A percentile compares a stretch with the other conserved stretches of the same genome.
Evolutionary conservation across 1,140 invertebrate genomes (phyloP).

Genomic region (Bombus polaris): DNA sequence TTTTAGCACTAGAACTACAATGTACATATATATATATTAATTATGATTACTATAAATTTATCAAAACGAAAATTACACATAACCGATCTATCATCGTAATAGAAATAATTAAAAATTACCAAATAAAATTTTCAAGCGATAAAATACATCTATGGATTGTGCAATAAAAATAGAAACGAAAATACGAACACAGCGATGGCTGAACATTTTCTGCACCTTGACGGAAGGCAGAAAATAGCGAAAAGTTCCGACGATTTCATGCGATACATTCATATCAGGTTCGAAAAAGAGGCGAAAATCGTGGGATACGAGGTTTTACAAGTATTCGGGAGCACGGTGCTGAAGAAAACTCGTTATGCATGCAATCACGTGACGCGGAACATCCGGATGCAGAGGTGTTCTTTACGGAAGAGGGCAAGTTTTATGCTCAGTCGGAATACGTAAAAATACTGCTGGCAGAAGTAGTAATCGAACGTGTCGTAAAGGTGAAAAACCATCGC

Average conservation of each 20-base stretch:
- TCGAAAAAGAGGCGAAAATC: background rate
- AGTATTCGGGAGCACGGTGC: background rate
- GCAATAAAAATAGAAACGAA: no score
- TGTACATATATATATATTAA: no score
- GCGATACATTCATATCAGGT: background rate
- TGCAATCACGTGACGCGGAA: constrained; percentile 3
- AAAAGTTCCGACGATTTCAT: no score
- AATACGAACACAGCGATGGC: background rate
- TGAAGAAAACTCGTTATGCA: constrained; percentile 20
- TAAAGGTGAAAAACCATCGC: background rate
- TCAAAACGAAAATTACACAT: no score
- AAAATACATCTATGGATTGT: no score
- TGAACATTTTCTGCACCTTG: background rate
- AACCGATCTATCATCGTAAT: no score
- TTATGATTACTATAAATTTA: no score
- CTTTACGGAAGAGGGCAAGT: constrained; percentile 2
- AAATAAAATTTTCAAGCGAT: no score
- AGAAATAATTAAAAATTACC: no score
- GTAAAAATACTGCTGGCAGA: background rate
- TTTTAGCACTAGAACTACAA: no score
- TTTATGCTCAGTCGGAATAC: background rate
- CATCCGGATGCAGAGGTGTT: constrained; percentile 4
- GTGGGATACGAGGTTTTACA: background rate
- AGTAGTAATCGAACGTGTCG: constrained; percentile 22
- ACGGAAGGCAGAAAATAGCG: background rate